Evolutionary conservation across 35 echinoderm and acorn worm species (phyloP), one percentile per base, ranked within the genome.

Genomic region (Ophiothrix spiculata): DNA sequence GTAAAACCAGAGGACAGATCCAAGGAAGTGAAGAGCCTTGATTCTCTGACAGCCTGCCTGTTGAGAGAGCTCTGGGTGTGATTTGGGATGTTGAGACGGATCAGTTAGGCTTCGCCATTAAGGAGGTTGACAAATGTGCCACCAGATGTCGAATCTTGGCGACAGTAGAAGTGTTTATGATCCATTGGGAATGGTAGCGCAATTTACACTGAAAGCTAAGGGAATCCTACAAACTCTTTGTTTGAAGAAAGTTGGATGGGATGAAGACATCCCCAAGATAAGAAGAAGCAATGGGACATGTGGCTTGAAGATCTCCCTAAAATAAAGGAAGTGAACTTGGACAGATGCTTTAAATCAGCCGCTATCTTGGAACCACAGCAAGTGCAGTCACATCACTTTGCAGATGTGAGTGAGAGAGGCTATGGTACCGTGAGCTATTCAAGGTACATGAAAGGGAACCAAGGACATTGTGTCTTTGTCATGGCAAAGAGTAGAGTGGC

Each of bases 51-150:
- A 36, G 13, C 10, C 74, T 90, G 39, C 93, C 89, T 1, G 56
- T 37, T 19, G 93, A 96, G 63, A 56, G 93, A 49, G 84, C 89
- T 28, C 75, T 96, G 19, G 93, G 93, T n/a, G 86, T 96, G 16
- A 39, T 41, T 21, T 96, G 93, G 90, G 38, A 75, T 75, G 86
- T 86, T 3, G 77, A 89, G 64, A 56, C 37, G 33, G 90, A 89
- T 35, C 37, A 34, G 16, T 56, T 96, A 35, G 82, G 75, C 6
- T 88, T 88, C 19, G 42, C 63, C 91, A 79, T 35, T 35, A 81
- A 21, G 86, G 19, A 0, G 13, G 42, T 3, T 91, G 85, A 54
- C 16, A 56, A 3, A 79, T 75, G 32, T 75, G 81, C 40, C 56
- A 54, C 36, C 88, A 89, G 0, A 88, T 76, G 63, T 80, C 85